A percentile compares a stretch with the other conserved stretches of the same genome.
Evolutionary conservation across 2,888 invertebrate genomes (phyloP).

Genomic region (Amphipyra tragopoginis): DNA sequence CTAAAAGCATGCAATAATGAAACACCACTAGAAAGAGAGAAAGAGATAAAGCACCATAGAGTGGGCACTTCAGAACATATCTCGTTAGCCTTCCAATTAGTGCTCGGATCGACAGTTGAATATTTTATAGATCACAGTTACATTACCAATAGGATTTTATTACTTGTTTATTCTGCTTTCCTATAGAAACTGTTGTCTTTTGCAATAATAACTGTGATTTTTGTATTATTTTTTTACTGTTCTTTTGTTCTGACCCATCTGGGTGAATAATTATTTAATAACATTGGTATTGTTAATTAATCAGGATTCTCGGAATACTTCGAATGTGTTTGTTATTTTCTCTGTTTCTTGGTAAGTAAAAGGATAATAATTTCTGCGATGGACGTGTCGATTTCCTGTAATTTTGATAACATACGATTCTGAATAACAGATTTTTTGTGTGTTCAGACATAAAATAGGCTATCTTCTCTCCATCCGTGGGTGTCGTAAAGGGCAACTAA

Average conservation of each 20-base stretch:
- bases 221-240: constrained; percentile 2
- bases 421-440: too few species aligned
- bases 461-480: too few species aligned
- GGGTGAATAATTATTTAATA: background rate
- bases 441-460: too few species aligned
- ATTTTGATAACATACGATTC: too few species aligned
- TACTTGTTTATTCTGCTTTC: constrained; percentile 49
- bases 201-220: constrained; percentile 1
- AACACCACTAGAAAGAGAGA: constrained; percentile 38
- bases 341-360: background rate
- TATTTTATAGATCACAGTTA: constrained; percentile 65
- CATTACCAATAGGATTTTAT: constrained; percentile 54
- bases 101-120: constrained; percentile 65
- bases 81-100: constrained; percentile 73
- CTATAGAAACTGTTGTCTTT: constrained; percentile 24
- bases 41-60: constrained; percentile 49
- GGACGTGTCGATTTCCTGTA: too few species aligned
- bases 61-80: constrained; percentile 61
- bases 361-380: too few species aligned
- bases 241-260: background rate
- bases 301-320: background rate
- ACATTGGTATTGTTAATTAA: background rate
- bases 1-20: constrained; percentile 35
- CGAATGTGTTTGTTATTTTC: background rate
- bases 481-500: too few species aligned